Evolutionary conservation across 2,797 vertebrate species (phyloP), one percentile per base, ranked within the genome.

Genomic region (Chanos chanos): DNA sequence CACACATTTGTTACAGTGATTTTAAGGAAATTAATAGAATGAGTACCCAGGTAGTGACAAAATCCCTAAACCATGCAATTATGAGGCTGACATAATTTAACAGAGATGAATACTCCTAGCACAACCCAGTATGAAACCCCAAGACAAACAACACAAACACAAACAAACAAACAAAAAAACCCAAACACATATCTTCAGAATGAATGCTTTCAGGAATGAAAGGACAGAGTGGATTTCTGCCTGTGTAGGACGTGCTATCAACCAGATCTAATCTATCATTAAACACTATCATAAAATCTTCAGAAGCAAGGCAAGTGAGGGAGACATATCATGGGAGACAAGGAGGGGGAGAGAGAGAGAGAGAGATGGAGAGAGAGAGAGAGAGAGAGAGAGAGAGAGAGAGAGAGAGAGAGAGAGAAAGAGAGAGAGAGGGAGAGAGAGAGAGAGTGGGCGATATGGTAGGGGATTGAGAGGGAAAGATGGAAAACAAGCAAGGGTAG

Each of bases 181-280:
- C n/a, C 37, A 12, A 12, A 24, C 19, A 40, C n/a, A 7, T 8
- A 55, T 28, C 9, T 24, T 34, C 41, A 47, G 3, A 27, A 48
- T 9, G 51, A 62, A 28, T 51, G 36, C 60, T 68, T 61, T 61
- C 25, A 34, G 47, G 55, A 44, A 65, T 73, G 61, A 68, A 21
- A 18, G 51, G 64, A 31, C 45, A 41, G 65, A 61, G 47, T 51
- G 30, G 49, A 71, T 70, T 72, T 75, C 60, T 53, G 52, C 53
- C 67, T 64, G 62, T 68, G 18, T 66, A 61, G 74, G 74, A 73
- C 73, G 53, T 64, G 58, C 76, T 76, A 84, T 83, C 70, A 74
- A 81, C 68, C 74, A 77, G 34, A 65, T 61, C 77, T 82, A 79
- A 86, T 85, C 77, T 81, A 85, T 84, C 73, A 85, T 87, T 89